A percentile compares a stretch with the other conserved stretches of the same genome.
Evolutionary conservation across 2,113 vertebrate species (phyloP).

Genomic region (Cheilinus undulatus): DNA sequence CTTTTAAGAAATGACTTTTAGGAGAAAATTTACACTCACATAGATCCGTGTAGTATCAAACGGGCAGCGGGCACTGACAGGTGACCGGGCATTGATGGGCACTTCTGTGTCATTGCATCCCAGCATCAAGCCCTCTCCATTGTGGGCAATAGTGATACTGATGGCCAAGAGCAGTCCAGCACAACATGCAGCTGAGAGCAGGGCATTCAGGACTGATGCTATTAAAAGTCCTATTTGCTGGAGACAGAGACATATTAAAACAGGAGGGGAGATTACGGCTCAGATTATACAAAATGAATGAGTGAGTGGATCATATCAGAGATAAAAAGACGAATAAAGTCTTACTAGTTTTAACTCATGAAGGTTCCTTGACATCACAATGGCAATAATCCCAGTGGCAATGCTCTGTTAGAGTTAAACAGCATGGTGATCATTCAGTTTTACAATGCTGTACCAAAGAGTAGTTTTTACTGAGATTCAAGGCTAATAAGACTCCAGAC

Average conservation of each 20-base stretch:
- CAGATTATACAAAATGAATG: background rate
- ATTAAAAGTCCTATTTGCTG: constrained; percentile 90
- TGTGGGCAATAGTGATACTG: constrained; percentile 84
- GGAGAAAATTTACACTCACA: constrained; percentile 81
- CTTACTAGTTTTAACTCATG: constrained; percentile 79
- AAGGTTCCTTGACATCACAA: constrained; percentile 90
- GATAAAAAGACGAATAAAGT: constrained; percentile 3
- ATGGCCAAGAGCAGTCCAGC: constrained; percentile 88
- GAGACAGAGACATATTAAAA: constrained; percentile 11
- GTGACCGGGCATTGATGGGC: constrained; percentile 82
- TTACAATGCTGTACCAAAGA: background rate
- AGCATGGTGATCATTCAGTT: constrained; percentile 30
- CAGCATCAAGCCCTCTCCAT: constrained; percentile 83
- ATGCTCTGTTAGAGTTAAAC: constrained; percentile 85
- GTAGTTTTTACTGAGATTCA: background rate
- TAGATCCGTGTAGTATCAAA: constrained; percentile 95
- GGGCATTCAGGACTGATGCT: constrained; percentile 83
- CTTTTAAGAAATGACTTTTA: background rate
- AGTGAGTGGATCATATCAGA: constrained; percentile 11
- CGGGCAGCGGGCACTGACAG: constrained; percentile 84
- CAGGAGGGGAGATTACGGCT: background rate
- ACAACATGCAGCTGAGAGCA: constrained; percentile 89
- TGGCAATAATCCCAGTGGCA: constrained; percentile 88
- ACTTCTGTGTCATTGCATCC: constrained; percentile 88
- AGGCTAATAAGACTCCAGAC: background rate